Base-by-base conservation (phyloP, 2,888 invertebrate species). In the Lasioglossum morio region DNA sequence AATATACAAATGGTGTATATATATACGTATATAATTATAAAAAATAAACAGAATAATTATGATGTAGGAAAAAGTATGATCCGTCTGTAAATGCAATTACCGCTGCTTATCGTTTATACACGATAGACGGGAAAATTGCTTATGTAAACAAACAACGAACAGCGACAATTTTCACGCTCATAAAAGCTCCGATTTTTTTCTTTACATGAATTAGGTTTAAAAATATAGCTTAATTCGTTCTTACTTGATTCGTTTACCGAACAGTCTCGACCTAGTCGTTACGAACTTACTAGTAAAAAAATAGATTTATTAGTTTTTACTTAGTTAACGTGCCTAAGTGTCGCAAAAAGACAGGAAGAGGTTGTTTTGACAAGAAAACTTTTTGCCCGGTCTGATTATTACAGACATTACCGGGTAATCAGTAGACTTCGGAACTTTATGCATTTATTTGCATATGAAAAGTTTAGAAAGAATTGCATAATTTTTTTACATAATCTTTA, bases 1-100 rank as follows among this genome's bases (percentile, higher is more conserved):
- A 91, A 89, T 90, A 87, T 90, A 91, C 89, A 90, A 87, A 81
- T 86, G 83, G 70, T 82, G 79, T 87, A 77, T 87, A 76, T 79
- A 34, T 78, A 82, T 86, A 79, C 72, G 63, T 91, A 84, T 92
- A 88, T 89, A 89, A 87, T 90, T 91, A 91, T 89, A 92, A 89
- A 89, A 91, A 91, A 89, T 91, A 92, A 90, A 90, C 86, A 89
- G 87, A 90, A 90, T 89, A 79, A 77, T 87, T 87, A 84, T 82
- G 78, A 87, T 87, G 84, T 92, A 90, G 88, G 70, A 74, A 88
- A 86, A 88, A 90, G 82, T 89, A 80, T 85, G 69, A 91, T 91
- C 74, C 82, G 57, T n/a, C 75, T 76, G 81, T 85, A 90, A 91
- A 91, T 86, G 83, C 87, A 76, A 77, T 87, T 82, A 82, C 78